phyloP scores from a whole-genome alignment of 2,888 invertebrate genomes.

The Drosophila dives region DNA sequence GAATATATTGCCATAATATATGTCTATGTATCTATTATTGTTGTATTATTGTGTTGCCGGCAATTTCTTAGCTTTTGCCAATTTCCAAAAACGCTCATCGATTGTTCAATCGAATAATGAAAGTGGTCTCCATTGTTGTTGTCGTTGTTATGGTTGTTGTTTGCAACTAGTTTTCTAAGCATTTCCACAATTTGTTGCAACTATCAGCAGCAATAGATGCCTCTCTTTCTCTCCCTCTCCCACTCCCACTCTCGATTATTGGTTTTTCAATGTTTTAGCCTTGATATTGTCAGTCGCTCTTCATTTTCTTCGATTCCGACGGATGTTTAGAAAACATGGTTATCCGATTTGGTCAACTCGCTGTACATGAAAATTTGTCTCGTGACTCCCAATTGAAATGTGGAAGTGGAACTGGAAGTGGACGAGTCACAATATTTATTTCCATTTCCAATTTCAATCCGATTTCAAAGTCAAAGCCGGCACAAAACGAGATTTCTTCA shows the following conservation, averaged over 20 bases:
- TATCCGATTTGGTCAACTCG: conserved; percentile 31
- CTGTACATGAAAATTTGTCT: conserved; percentile 5
- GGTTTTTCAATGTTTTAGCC: conserved; percentile 34
- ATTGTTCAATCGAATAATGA: conserved; percentile 76
- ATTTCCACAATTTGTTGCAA: conserved; percentile 25
- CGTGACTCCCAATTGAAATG: conserved; percentile 34
- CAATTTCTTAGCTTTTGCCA: conserved; percentile 57
- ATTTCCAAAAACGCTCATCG: conserved; percentile 51
- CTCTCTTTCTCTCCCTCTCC: background rate
- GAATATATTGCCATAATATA: conserved; percentile 1
- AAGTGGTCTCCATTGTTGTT: conserved; percentile 49
- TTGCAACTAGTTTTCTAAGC: conserved; percentile 61
- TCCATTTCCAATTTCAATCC: conserved; percentile 3
- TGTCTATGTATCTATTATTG: conserved; percentile 3
- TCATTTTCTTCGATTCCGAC: conserved; percentile 1
- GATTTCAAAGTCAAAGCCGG: conserved; percentile 8
- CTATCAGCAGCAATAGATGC: conserved; percentile 2
- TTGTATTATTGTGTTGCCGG: conserved; percentile 41
- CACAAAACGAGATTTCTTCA: background rate
- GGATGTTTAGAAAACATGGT: conserved; percentile 42
- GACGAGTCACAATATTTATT: conserved; percentile 2
- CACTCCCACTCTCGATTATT: conserved; percentile 5
- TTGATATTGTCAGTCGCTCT: conserved; percentile 37
- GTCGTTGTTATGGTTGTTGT: conserved; percentile 9
- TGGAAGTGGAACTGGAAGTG: conserved; percentile 24